Evolutionary conservation across 2,797 vertebrate species (phyloP), one percentile per base, ranked within the genome.

Genomic region (Poecilia velifera): DNA sequence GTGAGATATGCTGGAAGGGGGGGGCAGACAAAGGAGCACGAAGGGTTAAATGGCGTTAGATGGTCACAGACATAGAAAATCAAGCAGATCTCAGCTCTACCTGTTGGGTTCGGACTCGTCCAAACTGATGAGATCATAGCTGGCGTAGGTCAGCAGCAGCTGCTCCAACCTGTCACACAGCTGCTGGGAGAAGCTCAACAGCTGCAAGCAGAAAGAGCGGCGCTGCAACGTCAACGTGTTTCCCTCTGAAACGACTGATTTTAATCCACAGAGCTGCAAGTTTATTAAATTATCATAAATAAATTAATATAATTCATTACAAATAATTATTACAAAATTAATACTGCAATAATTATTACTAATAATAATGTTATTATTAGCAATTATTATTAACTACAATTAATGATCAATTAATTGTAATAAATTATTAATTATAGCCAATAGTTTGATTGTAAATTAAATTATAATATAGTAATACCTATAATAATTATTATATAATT

Each of bases 161-260:
- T 96, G 95, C 78, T 97, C 96, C 78, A 97, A 91, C 47, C 89
- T 92, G 39, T 93, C 93, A 76, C 95, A 95, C 88, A 97, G 93
- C 92, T 96, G 95, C 85, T 97, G 95, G 51, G 96, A 97, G 84
- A 97, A 94, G 59, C 95, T 92, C 75, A 96, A 82, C 87, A 97
- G 93, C 96, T 97, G 90, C 55, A 75, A 62, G 51, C 34, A 76
- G 43, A 77, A 6, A 59, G 0, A 25, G 36, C 1, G 3, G 14
- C 16, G 25, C 1, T 53, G 39, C 53, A 39, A 18, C 3, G 0
- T 74, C 6, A 4, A n/a, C 9, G 22, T 13, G 22, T 76, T 76
- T 84, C 20, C 77, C 43, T 82, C 25, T 20, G 55, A 59, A 59
- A 13, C 55, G 0, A 34, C 31, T 18, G 9, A 68, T 5, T 43